Base-by-base conservation (phyloP, 2,113 vertebrate genomes). In the Phodopus roborovskii region DNA sequence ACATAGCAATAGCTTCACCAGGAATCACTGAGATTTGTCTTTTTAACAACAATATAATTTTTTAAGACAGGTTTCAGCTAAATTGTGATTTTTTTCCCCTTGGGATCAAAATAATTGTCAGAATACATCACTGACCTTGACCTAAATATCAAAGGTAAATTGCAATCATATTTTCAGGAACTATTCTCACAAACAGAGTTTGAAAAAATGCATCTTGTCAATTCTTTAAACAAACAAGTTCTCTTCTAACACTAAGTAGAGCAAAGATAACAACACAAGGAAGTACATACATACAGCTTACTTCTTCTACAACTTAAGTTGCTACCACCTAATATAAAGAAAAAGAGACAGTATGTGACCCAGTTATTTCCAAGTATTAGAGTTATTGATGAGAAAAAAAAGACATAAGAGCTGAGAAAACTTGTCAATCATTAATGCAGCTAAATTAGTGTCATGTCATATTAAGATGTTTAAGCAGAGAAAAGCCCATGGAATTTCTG, bases 81-180 rank as follows among this genome's bases (percentile, higher is more conserved):
- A 73, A 66, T 60, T 42, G 24, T 91, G 64, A 88, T 82, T 62
- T 85, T 91, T 7, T 92, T 94, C 50, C 75, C 78, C 64, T 60
- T 95, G 42, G 68, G 42, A 95, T 88, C n/a, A 81, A 78, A 48
- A 88, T 81, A 92, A 86, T 95, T 91, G 60, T 48, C 71, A 79
- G 86, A 95, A 83, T n/a, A 83, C n/a, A 91, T 79, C 68, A 60
- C 1, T 84, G 56, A 91, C 71, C 42, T 86, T 50, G 19, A 71
- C 68, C 68, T 87, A 95, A 60, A 79, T 39, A 30, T 91, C 33
- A 91, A 96, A 95, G 94, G 66, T 88, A 84, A 93, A 84, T 85
- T 68, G 70, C 10, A 89, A 26, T 50, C 58, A 10, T 90, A 88
- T 79, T 86, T 86, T 94, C 30, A 90, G 36, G 50, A 89, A 77